Base-by-base conservation (phyloP, 1,140 invertebrate genomes). In the Neelides sp. region DNA sequence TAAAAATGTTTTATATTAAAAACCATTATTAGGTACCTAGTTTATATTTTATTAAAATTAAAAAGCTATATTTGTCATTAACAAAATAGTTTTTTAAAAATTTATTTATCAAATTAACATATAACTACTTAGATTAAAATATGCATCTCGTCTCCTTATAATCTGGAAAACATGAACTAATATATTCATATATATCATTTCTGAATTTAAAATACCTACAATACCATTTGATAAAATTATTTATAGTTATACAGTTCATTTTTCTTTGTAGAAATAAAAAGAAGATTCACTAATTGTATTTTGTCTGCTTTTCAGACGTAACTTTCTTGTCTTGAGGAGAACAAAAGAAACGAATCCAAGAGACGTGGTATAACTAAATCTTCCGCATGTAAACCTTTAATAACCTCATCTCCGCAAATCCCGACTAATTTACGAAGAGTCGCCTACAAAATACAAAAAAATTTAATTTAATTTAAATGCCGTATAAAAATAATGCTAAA, bases 271-370 rank as follows among this genome's bases (percentile, higher is more conserved):
- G n/a, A 32, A 8, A n/a, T 8, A 5, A 8, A 8, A 32, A 32
- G 7, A 32, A 32, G 7, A 32, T 32, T 8, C 28, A 32, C n/a
- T 8, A 8, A 32, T 13, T 8, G 7, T 8, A 8, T 8, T 13
- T 8, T 39, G 5, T 19, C 5, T 7, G 36, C 19, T 39, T 39
- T 7, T 66, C 62, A 77, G 17, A 77, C 75, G 52, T 75, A 78
- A 62, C 78, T 80, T 66, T 82, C 79, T 64, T 79, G 78, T 54
- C 74, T 72, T 12, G 75, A 73, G 7, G 79, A 78, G 64, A 79
- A 82, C 19, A 78, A 71, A 24, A 80, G 66, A 64, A 82, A 82
- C 5, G 80, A 79, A 52, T 83, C 79, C 57, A 81, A 69, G 1
- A 82, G 68, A 50, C 74, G 69, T 19, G 78, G 77, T 61, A 78